Percentiles rank a stretch among this genome's conserved stretches.
phyloP scores from a whole-genome alignment of 1,140 invertebrate species.

The Sarcophaga peregrina region DNA sequence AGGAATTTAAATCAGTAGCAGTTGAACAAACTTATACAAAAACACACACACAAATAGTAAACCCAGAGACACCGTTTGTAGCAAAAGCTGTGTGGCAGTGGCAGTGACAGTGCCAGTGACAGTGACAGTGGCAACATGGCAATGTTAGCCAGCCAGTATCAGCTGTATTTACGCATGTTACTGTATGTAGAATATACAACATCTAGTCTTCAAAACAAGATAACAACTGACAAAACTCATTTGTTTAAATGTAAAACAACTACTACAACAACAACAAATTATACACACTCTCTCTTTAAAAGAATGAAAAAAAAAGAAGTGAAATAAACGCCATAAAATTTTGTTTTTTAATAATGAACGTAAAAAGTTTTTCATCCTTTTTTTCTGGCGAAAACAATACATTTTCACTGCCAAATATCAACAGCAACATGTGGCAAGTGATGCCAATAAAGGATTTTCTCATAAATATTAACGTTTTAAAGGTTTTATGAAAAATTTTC shows the following conservation, averaged over 20 bases:
- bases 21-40: slow-evolving; percentile 33
- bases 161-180: no score
- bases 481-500: no score
- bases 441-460: no score
- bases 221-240: slow-evolving; percentile 41
- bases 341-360: background rate
- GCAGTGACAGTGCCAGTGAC: no score
- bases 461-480: no score
- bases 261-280: background rate
- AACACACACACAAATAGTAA: no score
- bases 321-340: background rate
- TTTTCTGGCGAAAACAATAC: no score
- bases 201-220: slow-evolving; percentile 27
- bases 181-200: background rate
- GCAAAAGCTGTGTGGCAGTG: background rate
- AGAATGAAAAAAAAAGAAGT: background rate
- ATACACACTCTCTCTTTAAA: background rate
- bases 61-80: background rate
- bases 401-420: no score
- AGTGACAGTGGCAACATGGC: background rate
- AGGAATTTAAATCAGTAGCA: slow-evolving; percentile 40
- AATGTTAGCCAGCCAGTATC: background rate
- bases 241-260: slow-evolving; percentile 41
- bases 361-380: no score
- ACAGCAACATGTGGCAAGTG: no score